Evolutionary conservation across 2,888 invertebrate genomes (phyloP), one percentile per base, ranked within the genome.

Genomic region (Criorhina ranunculi): DNA sequence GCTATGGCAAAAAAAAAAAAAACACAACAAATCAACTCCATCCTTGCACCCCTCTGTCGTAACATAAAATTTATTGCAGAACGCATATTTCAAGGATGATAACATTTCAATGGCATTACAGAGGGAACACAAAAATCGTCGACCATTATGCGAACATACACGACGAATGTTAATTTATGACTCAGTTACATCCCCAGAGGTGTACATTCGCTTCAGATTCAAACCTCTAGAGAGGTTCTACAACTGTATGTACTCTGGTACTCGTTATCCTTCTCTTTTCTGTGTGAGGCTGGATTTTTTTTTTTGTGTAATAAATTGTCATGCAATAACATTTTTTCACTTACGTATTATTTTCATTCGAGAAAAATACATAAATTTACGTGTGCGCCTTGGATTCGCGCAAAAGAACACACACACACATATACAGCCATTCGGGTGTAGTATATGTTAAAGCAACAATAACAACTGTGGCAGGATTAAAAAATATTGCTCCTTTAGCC

Each of bases 301-400:
- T 72, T 78, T 55, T 66, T 77, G 64, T n/a, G 33, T 85, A 80
- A 85, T 85, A 85, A 85, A 85, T 85, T 85, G 85, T 75, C 64
- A 75, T 85, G 85, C 85, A 85, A 85, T 85, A 85, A 85, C 75
- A 80, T 85, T 80, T 83, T 83, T 85, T 85, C 85, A 85, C 80
- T 85, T 80, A 80, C 70, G 75, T 80, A 80, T 80, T 80, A 85
- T 60, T 85, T 85, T 67, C 70, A 80, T 75, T 46, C 40, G 33
- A 59, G 53, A 75, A 73, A 75, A 73, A 76, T 64, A 75, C 80
- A 85, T 85, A 85, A 85, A 85, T 85, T 85, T 75, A 53, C 46
- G 85, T 76, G 69, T 85, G 75, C 53, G 69, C 64, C 79, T 83
- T 75, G 69, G 79, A 79, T 70, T 83, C 79, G 29, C 49, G 59